phyloP scores from a whole-genome alignment of 2,888 invertebrate species.

The Dione vanillae region DNA sequence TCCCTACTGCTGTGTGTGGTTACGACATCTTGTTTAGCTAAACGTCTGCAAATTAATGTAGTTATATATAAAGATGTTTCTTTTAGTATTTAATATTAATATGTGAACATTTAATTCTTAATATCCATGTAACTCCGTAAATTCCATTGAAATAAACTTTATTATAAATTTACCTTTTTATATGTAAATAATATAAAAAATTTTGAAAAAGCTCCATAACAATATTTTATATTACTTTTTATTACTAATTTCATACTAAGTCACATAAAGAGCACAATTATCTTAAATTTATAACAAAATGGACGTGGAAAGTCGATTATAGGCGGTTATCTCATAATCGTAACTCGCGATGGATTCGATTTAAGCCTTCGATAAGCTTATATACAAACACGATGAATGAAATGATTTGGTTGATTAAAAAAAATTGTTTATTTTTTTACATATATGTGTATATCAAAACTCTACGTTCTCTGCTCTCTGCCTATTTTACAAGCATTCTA shows the following conservation, averaged over 20 bases:
- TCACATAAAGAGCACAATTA: not conserved
- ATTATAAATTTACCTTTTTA: too few species aligned
- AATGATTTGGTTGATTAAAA: too few species aligned
- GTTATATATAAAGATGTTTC: not conserved
- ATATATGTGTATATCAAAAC: too few species aligned
- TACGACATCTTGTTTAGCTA: slow-evolving; percentile 13
- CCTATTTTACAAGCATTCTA: too few species aligned
- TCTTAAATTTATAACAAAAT: not conserved
- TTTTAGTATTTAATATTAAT: not conserved
- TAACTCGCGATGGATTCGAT: not conserved
- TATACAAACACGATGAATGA: not conserved
- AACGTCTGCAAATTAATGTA: slow-evolving; percentile 1
- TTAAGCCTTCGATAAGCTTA: not conserved
- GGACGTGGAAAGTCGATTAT: not conserved
- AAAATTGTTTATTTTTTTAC: too few species aligned
- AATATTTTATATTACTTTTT: not conserved
- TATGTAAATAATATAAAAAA: too few species aligned
- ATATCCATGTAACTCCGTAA: too few species aligned
- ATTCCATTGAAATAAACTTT: too few species aligned
- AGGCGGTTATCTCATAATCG: not conserved
- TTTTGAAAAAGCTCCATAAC: too few species aligned
- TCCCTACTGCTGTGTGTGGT: not conserved
- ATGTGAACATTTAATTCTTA: too few species aligned
- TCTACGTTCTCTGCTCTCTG: too few species aligned
- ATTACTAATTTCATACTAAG: not conserved